phyloP scores from a whole-genome alignment of 2,797 vertebrate species.

The Enteromius trimaculatus region DNA sequence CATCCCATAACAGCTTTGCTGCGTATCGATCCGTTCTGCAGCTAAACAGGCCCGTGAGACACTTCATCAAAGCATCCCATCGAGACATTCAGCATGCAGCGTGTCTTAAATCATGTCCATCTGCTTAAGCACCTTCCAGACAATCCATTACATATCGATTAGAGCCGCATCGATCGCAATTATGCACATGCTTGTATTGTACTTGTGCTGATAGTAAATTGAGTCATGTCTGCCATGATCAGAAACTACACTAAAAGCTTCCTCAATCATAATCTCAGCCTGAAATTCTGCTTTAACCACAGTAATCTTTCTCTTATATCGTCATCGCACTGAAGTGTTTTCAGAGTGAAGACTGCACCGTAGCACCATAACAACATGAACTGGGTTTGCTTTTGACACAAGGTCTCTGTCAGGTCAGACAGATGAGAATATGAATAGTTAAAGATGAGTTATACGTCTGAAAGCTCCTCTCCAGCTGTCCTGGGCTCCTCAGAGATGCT shows the following conservation, averaged over 20 bases:
- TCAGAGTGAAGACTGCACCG: background rate
- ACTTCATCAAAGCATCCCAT: conserved; percentile 26
- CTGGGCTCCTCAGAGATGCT: conserved; percentile 1
- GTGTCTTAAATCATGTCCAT: conserved; percentile 20
- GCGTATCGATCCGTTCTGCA: background rate
- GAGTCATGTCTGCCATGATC: conserved; percentile 16
- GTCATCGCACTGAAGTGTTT: background rate
- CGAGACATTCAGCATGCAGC: conserved; percentile 14
- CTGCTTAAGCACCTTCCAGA: conserved; percentile 19
- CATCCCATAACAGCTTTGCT: background rate
- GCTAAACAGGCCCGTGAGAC: background rate
- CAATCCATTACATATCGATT: conserved; percentile 24
- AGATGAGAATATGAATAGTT: background rate
- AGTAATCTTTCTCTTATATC: background rate
- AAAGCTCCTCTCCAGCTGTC: conserved; percentile 8
- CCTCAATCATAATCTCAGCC: background rate
- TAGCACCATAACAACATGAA: background rate
- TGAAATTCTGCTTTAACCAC: background rate
- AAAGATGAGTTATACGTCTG: background rate
- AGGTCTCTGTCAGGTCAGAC: background rate
- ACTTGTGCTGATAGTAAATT: background rate
- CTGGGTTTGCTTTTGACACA: background rate
- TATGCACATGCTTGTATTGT: background rate
- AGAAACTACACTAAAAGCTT: conserved; percentile 6
- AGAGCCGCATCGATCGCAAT: background rate